Base-by-base conservation (phyloP, 2,113 vertebrate genomes). In the Bufo bufo region DNA sequence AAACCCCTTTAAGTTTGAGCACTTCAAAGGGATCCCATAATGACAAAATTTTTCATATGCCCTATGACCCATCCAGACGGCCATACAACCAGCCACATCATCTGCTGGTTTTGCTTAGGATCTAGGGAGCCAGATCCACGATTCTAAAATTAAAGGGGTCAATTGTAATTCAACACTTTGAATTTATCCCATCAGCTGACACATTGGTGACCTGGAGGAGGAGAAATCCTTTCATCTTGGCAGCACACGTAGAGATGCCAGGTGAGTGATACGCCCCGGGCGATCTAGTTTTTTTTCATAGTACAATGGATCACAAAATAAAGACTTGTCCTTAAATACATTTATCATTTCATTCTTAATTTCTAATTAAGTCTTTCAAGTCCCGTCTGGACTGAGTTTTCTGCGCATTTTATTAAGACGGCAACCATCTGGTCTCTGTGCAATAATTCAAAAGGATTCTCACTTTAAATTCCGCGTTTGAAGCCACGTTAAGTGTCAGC, bases 301-400 rank as follows among this genome's bases (percentile, higher is more conserved):
- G 2, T 54, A 78, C 50, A 78, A 78, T 78, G 50, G 49, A 56
- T 78, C 49, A 20, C 10, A 12, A 50, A 78, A 54, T 78, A 78
- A 78, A 78, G 77, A 23, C 77, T 23, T n/a, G 45, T 77, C 71
- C 49, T 61, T 58, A 72, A 56, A 81, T 72, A 23, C 74, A 50
- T 86, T 63, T 82, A 87, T 58, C 77, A 59, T 81, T 54, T 72
- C 72, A 54, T n/a, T 82, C 50, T 71, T 82, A 72, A 74, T 81
- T 87, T 82, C 78, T 82, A 87, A 82, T 87, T 58, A 87, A 56
- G 78, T 71, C 77, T 87, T 87, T 87, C 77, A 82, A 45, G 78
- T 82, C 77, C 86, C 86, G 71, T 82, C 77, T 82, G 86, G 77
- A 69, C 79, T 56, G 16, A 56, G 43, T 72, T 72, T 79, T 81